Percentiles rank a stretch among this genome's conserved stretches.
Evolutionary conservation across 1,140 invertebrate species (phyloP).

Genomic region (Pteromalus puparum): DNA sequence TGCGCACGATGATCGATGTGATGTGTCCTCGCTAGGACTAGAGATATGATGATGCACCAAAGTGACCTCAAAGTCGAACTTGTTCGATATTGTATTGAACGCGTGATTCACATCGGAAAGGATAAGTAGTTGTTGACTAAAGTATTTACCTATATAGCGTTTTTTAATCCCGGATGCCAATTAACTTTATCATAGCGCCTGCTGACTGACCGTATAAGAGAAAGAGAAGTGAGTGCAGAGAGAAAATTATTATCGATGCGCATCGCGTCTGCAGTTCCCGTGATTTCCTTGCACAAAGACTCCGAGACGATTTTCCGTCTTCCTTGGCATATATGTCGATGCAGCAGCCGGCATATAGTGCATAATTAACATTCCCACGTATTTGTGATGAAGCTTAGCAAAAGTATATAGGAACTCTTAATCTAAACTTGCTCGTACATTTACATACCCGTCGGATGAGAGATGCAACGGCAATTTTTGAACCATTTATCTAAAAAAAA

Average conservation of each 20-base stretch:
- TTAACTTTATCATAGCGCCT: neutral
- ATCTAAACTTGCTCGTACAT: neutral
- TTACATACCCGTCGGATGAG: conserved; percentile 3
- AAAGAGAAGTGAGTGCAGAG: neutral
- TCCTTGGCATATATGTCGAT: conserved; percentile 25
- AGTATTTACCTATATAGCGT: neutral
- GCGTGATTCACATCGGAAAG: conserved; percentile 42
- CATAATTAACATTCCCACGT: neutral
- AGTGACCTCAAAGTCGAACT: conserved; percentile 60
- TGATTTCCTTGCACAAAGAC: conserved; percentile 47
- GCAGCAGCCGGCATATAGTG: conserved; percentile 21
- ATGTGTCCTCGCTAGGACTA: conserved; percentile 21
- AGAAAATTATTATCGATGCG: conserved; percentile 12
- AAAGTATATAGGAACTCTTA: no score
- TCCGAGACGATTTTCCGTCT: conserved; percentile 36
- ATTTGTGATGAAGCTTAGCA: neutral
- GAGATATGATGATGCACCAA: conserved; percentile 60
- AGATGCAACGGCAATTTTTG: neutral
- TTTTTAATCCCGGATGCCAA: conserved; percentile 56
- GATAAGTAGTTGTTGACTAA: neutral
- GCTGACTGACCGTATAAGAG: neutral
- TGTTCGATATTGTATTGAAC: conserved; percentile 61
- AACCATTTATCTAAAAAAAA: conserved; percentile 17
- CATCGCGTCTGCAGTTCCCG: conserved; percentile 25
- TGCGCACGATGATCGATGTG: neutral